Evolutionary conservation across 1,140 invertebrate genomes (phyloP), one percentile per base, ranked within the genome.

Genomic region (Cydia amplana): DNA sequence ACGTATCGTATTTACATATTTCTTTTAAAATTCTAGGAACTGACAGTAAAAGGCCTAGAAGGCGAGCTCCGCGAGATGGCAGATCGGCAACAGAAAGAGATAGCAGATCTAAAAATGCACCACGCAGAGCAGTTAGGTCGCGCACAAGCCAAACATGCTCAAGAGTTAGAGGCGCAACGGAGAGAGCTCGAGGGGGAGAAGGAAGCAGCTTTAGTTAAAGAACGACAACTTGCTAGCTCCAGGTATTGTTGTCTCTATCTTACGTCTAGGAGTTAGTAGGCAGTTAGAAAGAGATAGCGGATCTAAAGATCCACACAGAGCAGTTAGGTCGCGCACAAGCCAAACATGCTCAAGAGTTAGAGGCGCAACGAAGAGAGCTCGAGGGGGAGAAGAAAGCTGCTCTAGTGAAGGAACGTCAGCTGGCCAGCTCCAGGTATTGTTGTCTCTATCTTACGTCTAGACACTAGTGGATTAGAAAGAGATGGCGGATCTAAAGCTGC

Each of bases 21-120:
- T 49, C 16, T 16, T 0, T 18, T 18, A 7, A 51, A 51, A 51
- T 51, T 51, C 0, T 79, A 93, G 93, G 92, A 93, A 75, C 77
- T 93, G 75, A 93, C 93, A 73, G 87, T 93, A 3, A 93, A 93
- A 86, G 92, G 92, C 16, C 73, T 93, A 63, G 92, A 93, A 80
- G 89, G 89, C 5, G 92, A 93, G 73, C 81, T 93, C 1, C 77
- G 90, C 2, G 91, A 93, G 73, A 93, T 93, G 89, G 91, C 92
- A 14, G 91, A 93, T 3, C 83, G 90, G 0, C 91, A 93, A 55
- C 89, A 90, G 76, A 92, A 91, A 64, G 91, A 93, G 67, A 77
- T 92, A 36, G 86, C 90, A 0, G 90, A 91, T 65, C 70, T 93
- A 40, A 92, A 90, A 78, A 91, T 93, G 89, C 72, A 72, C 5